These are phyloP conservation scores for Pteronotus mesoamericanus DNA, from an alignment of 2,797 vertebrate genomes.

Conservation along the genomic window DNA sequence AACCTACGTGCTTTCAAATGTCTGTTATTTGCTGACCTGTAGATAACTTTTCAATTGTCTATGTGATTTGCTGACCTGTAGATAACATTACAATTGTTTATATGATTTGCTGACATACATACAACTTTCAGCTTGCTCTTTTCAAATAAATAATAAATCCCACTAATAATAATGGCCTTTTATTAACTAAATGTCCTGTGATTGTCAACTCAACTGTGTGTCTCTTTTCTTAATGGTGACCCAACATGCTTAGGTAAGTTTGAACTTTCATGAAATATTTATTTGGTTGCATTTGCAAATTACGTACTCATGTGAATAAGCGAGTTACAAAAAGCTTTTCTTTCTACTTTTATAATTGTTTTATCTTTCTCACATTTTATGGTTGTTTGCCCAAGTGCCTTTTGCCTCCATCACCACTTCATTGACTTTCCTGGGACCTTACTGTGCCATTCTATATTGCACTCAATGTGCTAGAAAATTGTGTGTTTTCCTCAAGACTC, in stretches of 20 bases:
- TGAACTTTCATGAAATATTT: constrained; percentile 59
- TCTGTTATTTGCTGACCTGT: constrained; percentile 62
- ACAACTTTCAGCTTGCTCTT: constrained; percentile 58
- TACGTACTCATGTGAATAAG: constrained; percentile 14
- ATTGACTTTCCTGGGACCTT: background rate
- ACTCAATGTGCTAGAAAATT: background rate
- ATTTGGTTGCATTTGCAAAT: constrained; percentile 58
- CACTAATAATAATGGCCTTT: constrained; percentile 60
- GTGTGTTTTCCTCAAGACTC: background rate
- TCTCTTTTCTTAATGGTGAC: constrained; percentile 45
- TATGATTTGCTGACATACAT: constrained; percentile 60
- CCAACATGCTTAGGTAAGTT: constrained; percentile 65
- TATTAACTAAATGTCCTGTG: constrained; percentile 53
- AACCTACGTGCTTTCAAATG: constrained; percentile 57
- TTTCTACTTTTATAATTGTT: background rate
- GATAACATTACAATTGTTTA: constrained; percentile 64
- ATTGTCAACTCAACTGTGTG: constrained; percentile 17
- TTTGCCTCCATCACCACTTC: background rate
- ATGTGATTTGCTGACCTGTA: constrained; percentile 58
- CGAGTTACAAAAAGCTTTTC: background rate
- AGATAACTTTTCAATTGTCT: constrained; percentile 65
- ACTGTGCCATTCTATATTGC: background rate
- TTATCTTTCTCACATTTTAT: background rate
- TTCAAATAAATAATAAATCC: constrained; percentile 57
- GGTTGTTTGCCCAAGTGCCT: background rate